These are phyloP conservation scores for Busseola fusca DNA, from an alignment of 2,888 invertebrate species.

Conservation along the genomic window DNA sequence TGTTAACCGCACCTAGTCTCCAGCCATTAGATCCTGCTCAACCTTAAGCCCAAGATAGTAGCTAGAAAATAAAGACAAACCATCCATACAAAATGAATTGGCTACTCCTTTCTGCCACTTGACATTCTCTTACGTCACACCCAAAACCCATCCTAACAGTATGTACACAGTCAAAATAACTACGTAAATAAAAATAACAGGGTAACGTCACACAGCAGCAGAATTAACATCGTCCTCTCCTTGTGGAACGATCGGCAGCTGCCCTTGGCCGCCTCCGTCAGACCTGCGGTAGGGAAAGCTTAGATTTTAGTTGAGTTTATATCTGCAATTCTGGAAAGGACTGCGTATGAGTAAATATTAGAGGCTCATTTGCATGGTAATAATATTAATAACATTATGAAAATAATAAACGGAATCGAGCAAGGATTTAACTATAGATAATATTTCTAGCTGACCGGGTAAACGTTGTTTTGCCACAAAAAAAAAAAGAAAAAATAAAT, in stretches of 20 bases:
- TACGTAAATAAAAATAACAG: conserved; percentile 78
- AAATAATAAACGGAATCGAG: not conserved
- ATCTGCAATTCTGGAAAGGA: not conserved
- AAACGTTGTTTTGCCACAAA: no score
- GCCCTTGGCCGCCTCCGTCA: conserved; percentile 84
- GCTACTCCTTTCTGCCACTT: not conserved
- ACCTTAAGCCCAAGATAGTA: no score
- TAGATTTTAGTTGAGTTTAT: conserved; percentile 1
- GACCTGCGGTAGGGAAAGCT: conserved; percentile 72
- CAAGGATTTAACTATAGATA: not conserved
- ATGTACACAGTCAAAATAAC: conserved; percentile 67
- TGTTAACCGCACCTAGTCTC: no score
- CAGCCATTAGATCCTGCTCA: not conserved
- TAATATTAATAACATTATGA: not conserved
- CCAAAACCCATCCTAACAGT: conserved; percentile 56
- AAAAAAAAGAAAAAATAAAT: no score
- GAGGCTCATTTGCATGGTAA: not conserved
- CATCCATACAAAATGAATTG: not conserved
- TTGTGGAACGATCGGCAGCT: conserved; percentile 66
- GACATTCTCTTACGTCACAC: conserved; percentile 51
- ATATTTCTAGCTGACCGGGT: no score
- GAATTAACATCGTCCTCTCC: conserved; percentile 70
- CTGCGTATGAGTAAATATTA: not conserved
- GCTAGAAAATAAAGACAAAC: not conserved
- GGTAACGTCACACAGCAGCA: conserved; percentile 72